These are phyloP conservation scores for Hystrix cristata DNA, from an alignment of 2,113 vertebrate species.

Conservation along the genomic window DNA sequence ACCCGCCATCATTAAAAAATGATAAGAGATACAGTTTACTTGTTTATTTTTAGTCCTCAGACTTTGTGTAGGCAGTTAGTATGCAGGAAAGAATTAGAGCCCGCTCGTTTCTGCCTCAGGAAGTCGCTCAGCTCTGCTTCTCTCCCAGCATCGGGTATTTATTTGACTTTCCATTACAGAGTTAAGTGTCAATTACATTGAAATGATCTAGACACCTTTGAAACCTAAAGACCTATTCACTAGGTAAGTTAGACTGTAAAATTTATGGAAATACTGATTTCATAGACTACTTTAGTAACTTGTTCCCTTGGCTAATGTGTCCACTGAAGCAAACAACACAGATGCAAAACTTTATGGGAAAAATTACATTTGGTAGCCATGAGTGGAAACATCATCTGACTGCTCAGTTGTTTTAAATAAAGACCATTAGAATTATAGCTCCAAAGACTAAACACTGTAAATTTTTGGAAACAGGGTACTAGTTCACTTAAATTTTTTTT, in stretches of 20 bases:
- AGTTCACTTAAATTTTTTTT: conserved; percentile 2
- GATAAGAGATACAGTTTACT: conserved; percentile 15
- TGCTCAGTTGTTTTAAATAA: background rate
- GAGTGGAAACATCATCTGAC: background rate
- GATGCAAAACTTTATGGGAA: conserved; percentile 49
- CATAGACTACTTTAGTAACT: conserved; percentile 49
- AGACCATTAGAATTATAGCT: background rate
- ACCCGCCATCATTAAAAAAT: conserved; percentile 65
- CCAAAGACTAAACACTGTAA: background rate
- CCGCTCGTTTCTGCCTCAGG: conserved; percentile 40
- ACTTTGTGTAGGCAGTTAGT: background rate
- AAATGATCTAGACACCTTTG: conserved; percentile 66
- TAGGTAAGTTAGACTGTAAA: background rate
- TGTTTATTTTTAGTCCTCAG: conserved; percentile 60
- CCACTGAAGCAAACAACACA: conserved; percentile 43
- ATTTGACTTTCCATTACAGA: conserved; percentile 67
- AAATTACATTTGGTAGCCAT: conserved; percentile 15
- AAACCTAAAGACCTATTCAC: conserved; percentile 61
- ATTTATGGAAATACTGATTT: conserved; percentile 68
- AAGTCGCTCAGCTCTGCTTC: conserved; percentile 9
- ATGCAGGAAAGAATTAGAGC: conserved; percentile 23
- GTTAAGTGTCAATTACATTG: conserved; percentile 39
- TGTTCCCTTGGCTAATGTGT: background rate
- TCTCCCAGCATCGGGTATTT: background rate
- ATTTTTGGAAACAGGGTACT: background rate